phyloP scores from a whole-genome alignment of 2,113 vertebrate genomes.

The Oceanodroma tethys region DNA sequence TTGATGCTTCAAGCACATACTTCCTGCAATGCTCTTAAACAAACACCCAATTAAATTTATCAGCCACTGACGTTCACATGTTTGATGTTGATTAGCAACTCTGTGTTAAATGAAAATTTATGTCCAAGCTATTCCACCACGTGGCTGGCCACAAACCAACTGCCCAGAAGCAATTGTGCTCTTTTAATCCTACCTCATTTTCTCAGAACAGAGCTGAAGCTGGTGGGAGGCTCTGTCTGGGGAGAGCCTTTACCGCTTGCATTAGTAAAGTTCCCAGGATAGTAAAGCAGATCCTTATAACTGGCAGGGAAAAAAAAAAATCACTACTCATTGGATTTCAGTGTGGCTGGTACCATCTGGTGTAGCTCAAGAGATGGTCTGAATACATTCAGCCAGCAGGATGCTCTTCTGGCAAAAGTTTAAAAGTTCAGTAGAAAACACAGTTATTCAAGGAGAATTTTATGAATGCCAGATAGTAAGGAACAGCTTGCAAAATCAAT shows the following conservation, averaged over 20 bases:
- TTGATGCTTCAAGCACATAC: not conserved
- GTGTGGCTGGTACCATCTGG: not conserved
- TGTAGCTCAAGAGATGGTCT: not conserved
- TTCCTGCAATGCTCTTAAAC: conserved; percentile 4
- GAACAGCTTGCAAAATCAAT: not conserved
- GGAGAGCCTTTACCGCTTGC: not conserved
- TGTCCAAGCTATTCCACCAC: not conserved
- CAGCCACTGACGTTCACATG: not conserved
- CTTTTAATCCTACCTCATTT: conserved; percentile 11
- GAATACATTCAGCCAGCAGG: not conserved
- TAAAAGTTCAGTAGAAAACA: not conserved
- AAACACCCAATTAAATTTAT: not conserved
- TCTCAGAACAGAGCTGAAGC: not conserved
- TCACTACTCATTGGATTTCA: not conserved
- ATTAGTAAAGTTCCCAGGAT: not conserved
- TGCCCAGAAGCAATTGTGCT: not conserved
- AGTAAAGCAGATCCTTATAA: not conserved
- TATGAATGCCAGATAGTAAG: not conserved
- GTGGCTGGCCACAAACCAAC: not conserved
- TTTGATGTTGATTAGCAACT: conserved; percentile 14
- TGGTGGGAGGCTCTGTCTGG: not conserved
- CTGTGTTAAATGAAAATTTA: not conserved
- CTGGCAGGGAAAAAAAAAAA: not conserved
- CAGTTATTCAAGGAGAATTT: not conserved
- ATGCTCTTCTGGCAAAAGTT: not conserved